phyloP scores from a whole-genome alignment of 1,140 invertebrate species.

The Anastrepha obliqua region DNA sequence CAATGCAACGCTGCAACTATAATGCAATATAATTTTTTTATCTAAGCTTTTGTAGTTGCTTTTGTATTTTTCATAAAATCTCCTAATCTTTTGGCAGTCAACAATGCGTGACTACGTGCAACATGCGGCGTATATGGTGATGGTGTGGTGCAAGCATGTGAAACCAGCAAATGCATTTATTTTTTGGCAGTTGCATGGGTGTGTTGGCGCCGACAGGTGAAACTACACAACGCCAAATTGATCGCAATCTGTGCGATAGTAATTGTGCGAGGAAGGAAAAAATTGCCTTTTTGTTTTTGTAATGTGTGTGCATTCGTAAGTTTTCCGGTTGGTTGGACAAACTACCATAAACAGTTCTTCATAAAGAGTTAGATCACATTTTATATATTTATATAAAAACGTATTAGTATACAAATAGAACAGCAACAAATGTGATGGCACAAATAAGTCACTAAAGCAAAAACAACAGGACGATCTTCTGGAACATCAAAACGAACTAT shows the following conservation, averaged over 20 bases:
- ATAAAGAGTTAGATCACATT: too few relatives aligned
- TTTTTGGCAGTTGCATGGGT: constrained; percentile 41
- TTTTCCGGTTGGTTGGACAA: too few relatives aligned
- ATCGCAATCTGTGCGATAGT: constrained; percentile 5
- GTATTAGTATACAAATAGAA: too few relatives aligned
- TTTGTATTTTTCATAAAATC: background rate
- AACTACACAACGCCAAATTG: constrained; percentile 29
- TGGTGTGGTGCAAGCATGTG: constrained; percentile 15
- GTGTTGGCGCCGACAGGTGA: constrained; percentile 47
- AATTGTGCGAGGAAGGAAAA: constrained; percentile 8
- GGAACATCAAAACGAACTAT: too few relatives aligned
- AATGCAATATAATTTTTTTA: constrained; percentile 12
- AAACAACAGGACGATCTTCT: too few relatives aligned
- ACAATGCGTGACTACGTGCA: constrained; percentile 39
- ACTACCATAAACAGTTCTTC: too few relatives aligned
- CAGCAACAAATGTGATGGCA: too few relatives aligned
- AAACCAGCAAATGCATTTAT: constrained; percentile 17
- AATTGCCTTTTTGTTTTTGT: too few relatives aligned
- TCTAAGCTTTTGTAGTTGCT: background rate
- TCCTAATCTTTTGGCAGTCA: constrained; percentile 42
- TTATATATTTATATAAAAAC: too few relatives aligned
- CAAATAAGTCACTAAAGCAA: too few relatives aligned
- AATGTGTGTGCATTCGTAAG: too few relatives aligned
- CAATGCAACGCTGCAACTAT: background rate
- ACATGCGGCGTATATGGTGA: constrained; percentile 13